Conservation (phyloP, 1,140 invertebrate species). For the Trichomalopsis sarcophagae region DNA sequence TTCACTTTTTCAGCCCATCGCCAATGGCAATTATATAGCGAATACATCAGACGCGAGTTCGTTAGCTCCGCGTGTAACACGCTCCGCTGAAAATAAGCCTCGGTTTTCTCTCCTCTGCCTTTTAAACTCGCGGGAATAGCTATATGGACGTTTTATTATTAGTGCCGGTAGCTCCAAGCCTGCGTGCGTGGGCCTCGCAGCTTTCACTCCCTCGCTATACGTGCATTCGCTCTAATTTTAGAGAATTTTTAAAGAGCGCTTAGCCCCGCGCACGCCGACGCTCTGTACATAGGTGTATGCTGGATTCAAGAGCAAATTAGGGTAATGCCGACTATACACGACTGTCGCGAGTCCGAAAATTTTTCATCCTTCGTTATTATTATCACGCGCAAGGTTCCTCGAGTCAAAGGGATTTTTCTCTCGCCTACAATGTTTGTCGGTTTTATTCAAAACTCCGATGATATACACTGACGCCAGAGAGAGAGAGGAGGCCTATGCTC, state of each 20-base stretch:
- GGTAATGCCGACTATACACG: background rate
- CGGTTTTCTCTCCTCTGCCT: background rate
- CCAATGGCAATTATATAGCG: background rate
- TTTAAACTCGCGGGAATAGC: background rate
- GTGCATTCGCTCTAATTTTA: conserved; percentile 46
- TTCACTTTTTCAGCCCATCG: too few relatives aligned
- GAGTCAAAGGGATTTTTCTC: too few relatives aligned
- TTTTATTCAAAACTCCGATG: background rate
- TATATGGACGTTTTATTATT: conserved; percentile 44
- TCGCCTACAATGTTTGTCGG: background rate
- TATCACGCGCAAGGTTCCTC: background rate
- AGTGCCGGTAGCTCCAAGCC: background rate
- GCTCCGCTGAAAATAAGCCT: conserved; percentile 38
- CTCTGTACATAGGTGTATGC: background rate
- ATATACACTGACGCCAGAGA: background rate
- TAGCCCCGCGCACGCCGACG: background rate
- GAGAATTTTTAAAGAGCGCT: conserved; percentile 20
- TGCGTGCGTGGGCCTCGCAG: background rate
- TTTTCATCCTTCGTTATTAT: background rate
- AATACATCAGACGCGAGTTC: conserved; percentile 21
- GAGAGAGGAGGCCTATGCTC: background rate
- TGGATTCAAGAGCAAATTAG: conserved; percentile 35
- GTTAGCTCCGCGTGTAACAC: conserved; percentile 29
- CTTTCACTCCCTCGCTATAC: background rate
- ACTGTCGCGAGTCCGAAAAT: background rate